A percentile compares a stretch with the other conserved stretches of the same genome.
Conservation (phyloP, 2,797 vertebrate genomes). For the Hoplostethus atlanticus region DNA sequence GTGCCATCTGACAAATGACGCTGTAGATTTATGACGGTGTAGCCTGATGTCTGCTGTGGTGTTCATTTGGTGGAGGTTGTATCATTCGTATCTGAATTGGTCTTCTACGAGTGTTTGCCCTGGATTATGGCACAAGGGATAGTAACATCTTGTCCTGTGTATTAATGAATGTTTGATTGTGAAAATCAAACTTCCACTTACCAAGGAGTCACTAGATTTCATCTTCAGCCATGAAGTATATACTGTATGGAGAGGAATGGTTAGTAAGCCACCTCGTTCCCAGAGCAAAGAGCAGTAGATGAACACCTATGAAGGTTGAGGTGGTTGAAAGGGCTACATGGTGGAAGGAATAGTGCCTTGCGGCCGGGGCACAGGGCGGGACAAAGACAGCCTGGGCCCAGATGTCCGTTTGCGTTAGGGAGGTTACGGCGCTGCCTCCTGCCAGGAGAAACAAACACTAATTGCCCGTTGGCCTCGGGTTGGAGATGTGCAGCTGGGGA, state of each 20-base stretch:
- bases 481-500: conserved; percentile 86
- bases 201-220: background rate
- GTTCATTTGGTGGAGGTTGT: no score
- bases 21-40: no score
- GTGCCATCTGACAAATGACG: no score
- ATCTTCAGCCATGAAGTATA: background rate
- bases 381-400: conserved; percentile 68
- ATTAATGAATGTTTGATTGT: no score
- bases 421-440: conserved; percentile 75
- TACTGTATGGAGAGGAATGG: background rate
- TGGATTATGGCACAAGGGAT: no score
- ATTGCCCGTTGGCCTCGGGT: conserved; percentile 82
- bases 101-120: no score
- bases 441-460: conserved; percentile 81
- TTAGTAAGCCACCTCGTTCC: background rate
- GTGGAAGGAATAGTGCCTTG: conserved; percentile 29
- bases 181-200: conserved; percentile 1
- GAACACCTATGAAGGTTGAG: conserved; percentile 30
- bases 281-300: conserved; percentile 19
- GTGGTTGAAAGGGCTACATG: conserved; percentile 11
- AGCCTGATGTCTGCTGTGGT: no score
- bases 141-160: no score
- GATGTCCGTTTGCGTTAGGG: conserved; percentile 79
- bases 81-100: no score
- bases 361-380: conserved; percentile 46